Percentiles rank a stretch among this genome's conserved stretches.
Evolutionary conservation across 1,140 invertebrate species (phyloP).

Genomic region (Drosophila bifasciata): DNA sequence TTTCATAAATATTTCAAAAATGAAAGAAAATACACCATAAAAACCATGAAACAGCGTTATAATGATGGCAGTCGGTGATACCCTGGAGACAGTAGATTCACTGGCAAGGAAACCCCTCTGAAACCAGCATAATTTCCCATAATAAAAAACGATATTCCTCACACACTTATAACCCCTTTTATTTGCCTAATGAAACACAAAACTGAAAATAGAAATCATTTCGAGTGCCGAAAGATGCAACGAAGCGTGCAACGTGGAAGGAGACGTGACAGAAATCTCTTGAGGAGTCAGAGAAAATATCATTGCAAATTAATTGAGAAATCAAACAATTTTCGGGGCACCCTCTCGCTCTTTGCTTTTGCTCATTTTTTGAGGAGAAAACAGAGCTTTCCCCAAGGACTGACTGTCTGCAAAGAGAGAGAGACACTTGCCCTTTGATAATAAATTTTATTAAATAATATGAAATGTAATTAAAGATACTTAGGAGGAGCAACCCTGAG

Average conservation of each 20-base stretch:
- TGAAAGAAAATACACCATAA: neutral
- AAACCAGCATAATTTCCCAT: too few species aligned
- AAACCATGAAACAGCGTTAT: too few species aligned
- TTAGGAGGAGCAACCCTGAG: neutral
- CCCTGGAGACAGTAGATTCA: too few species aligned
- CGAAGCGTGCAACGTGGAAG: constrained; percentile 17
- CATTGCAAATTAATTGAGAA: constrained; percentile 52
- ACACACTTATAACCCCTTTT: too few species aligned
- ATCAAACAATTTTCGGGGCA: constrained; percentile 18
- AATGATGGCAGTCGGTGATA: too few species aligned
- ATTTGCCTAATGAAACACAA: too few species aligned
- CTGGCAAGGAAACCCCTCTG: neutral
- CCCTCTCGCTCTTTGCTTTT: constrained; percentile 9
- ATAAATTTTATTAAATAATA: constrained; percentile 36
- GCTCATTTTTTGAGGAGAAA: neutral
- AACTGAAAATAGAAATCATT: neutral
- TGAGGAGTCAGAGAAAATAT: constrained; percentile 31
- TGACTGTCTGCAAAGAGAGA: neutral
- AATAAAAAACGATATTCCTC: neutral
- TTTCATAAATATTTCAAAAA: constrained; percentile 25
- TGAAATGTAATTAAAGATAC: constrained; percentile 14
- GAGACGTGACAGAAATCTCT: constrained; percentile 11
- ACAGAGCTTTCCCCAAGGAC: neutral
- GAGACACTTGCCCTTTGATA: constrained; percentile 24
- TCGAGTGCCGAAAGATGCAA: constrained; percentile 6